Evolutionary conservation across 2,113 vertebrate genomes (phyloP), one percentile per base, ranked within the genome.

Genomic region (Otis tarda): DNA sequence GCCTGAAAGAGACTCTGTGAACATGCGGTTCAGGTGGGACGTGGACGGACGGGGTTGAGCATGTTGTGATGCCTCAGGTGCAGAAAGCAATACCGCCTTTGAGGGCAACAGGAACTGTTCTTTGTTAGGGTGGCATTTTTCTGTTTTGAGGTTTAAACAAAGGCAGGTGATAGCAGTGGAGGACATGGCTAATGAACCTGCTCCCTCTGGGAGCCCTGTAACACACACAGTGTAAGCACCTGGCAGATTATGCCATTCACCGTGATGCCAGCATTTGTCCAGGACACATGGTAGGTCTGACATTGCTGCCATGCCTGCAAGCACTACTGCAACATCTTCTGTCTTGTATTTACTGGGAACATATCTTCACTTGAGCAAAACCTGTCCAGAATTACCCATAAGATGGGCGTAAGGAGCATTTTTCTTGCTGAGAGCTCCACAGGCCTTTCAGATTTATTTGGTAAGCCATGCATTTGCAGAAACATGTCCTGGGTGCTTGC

Each of bases 231-330:
- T 27, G 61, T 71, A 78, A 79, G 64, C 93, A 92, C 87, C 95
- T 96, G 90, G 82, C 94, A 93, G 92, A 81, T 95, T 82, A 80
- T 93, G 61, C 86, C 61, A 28, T 83, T 92, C 73, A 35, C 68
- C 16, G 7, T 14, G 39, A 28, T 91, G 87, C 82, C 90, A 69
- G 33, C 9, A 21, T 80, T 96, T 84, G 56, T 85, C 55, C 83
- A 83, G 68, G 93, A 78, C 87, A 94, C 76, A 28, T 81, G 84
- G 90, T 80, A 94, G 52, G 37, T 69, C 74, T 96, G 87, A 75
- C 87, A 71, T 49, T 93, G 91, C 76, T 91, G 61, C 86, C n/a
- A 39, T 67, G n/a, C 31, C 31, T 90, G 67, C 63, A 86, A 69
- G 52, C 3, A 3, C 78, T 60, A 30, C 73, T 68, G 45, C 84